These are phyloP conservation scores for Petrocephalus microphthalmus DNA, from an alignment of 2,113 vertebrate genomes.

Conservation along the genomic window DNA sequence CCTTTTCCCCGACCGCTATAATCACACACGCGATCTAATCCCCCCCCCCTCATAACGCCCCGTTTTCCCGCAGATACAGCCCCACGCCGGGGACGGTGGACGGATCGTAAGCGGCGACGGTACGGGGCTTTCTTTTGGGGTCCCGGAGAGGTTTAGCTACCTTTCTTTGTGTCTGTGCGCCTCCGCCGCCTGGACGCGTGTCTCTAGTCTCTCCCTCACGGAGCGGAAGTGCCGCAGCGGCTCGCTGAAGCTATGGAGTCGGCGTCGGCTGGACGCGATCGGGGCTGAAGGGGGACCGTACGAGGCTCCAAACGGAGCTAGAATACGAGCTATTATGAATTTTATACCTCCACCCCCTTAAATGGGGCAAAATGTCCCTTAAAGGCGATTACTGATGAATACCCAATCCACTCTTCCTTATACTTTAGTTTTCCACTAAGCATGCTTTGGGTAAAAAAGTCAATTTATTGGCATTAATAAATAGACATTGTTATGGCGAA, in stretches of 20 bases:
- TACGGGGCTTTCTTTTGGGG: neutral
- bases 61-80: neutral
- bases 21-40: neutral
- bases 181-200: conserved; percentile 74
- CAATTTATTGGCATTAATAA: neutral
- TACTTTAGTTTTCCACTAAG: neutral
- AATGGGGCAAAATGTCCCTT: neutral
- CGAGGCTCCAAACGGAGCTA: neutral
- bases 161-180: conserved; percentile 70
- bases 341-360: neutral
- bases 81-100: neutral
- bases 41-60: neutral
- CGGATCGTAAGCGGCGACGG: neutral
- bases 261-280: conserved; percentile 38
- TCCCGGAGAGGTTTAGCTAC: conserved; percentile 39
- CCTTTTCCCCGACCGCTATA: conserved; percentile 10
- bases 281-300: neutral
- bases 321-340: neutral
- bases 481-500: neutral
- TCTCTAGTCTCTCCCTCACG: conserved; percentile 59
- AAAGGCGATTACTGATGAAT: neutral
- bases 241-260: conserved; percentile 40
- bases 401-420: neutral
- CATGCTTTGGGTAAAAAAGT: neutral
- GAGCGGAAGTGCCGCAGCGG: conserved; percentile 80